phyloP scores from a whole-genome alignment of 2,888 invertebrate species.

The Dilophus febrilis region DNA sequence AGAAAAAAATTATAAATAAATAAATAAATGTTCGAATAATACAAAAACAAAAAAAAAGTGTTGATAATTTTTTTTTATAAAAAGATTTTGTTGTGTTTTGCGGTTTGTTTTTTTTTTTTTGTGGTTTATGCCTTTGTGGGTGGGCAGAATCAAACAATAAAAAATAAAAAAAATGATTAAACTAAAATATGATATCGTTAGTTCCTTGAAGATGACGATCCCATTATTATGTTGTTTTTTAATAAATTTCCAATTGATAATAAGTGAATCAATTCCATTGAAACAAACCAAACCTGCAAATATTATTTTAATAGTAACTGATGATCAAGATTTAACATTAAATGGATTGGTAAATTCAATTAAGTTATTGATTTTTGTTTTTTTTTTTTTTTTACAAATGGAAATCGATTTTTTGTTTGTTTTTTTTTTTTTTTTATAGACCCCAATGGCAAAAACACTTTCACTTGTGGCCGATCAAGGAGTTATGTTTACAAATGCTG shows the following conservation, averaged over 20 bases:
- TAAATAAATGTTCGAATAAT: neutral
- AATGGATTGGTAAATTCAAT: slow-evolving; percentile 48
- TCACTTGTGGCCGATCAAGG: slow-evolving; percentile 45
- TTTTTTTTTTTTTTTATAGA: slow-evolving; percentile 31
- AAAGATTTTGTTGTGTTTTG: neutral
- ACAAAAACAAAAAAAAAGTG: neutral
- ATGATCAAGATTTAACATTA: slow-evolving; percentile 70
- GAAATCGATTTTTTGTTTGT: no score
- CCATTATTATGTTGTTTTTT: no score
- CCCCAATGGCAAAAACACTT: slow-evolving; percentile 46
- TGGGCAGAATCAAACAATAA: neutral
- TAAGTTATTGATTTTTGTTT: neutral
- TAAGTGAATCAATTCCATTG: no score
- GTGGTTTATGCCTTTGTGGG: neutral
- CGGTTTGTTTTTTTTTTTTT: neutral
- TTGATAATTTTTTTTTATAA: neutral
- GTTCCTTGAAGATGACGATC: no score
- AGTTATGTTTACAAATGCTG: slow-evolving; percentile 53
- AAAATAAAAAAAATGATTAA: neutral
- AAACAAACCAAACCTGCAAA: no score
- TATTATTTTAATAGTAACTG: slow-evolving; percentile 62
- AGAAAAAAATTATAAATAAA: no score
- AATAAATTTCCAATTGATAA: no score
- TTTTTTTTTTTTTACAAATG: neutral
- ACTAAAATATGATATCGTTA: no score